Percentiles rank a stretch among this genome's conserved stretches.
These are phyloP conservation scores for Philopotamus ludificatus DNA, from an alignment of 1,140 invertebrate genomes.

Conservation along the genomic window DNA sequence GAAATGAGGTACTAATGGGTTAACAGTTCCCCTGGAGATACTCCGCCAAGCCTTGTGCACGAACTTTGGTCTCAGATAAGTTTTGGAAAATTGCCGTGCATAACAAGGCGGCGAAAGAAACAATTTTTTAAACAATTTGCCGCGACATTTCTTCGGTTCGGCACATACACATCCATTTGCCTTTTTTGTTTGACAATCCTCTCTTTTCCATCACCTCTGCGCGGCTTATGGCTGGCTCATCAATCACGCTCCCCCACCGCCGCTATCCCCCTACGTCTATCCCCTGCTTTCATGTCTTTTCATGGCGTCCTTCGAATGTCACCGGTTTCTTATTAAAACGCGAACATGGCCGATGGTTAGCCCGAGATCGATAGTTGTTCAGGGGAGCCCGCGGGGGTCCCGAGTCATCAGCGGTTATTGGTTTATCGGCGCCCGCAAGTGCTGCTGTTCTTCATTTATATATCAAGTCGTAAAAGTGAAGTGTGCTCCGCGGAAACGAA, in stretches of 20 bases:
- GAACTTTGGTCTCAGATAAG: too few species aligned
- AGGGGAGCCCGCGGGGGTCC: neutral
- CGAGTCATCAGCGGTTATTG: neutral
- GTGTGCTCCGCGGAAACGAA: too few species aligned
- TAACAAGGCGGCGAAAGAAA: too few species aligned
- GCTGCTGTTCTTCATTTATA: too few species aligned
- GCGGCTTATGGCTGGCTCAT: conserved; percentile 21
- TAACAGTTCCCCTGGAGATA: conserved; percentile 3
- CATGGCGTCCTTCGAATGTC: conserved; percentile 23
- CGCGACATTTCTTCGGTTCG: neutral
- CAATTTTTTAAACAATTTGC: conserved; percentile 6
- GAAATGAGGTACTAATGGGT: conserved; percentile 18
- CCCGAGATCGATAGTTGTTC: neutral
- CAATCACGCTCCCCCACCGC: conserved; percentile 24
- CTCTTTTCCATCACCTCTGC: neutral
- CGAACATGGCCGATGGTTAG: neutral
- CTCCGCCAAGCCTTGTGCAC: too few species aligned
- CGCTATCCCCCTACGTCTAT: neutral
- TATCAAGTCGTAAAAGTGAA: too few species aligned
- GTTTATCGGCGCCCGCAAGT: too few species aligned
- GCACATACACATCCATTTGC: neutral
- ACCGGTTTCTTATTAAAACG: conserved; percentile 30
- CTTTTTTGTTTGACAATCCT: conserved; percentile 1
- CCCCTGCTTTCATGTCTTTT: conserved; percentile 9
- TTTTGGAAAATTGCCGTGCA: neutral